These are phyloP conservation scores for Phalacrocorax carbo DNA, from an alignment of 2,113 vertebrate genomes.

Conservation along the genomic window DNA sequence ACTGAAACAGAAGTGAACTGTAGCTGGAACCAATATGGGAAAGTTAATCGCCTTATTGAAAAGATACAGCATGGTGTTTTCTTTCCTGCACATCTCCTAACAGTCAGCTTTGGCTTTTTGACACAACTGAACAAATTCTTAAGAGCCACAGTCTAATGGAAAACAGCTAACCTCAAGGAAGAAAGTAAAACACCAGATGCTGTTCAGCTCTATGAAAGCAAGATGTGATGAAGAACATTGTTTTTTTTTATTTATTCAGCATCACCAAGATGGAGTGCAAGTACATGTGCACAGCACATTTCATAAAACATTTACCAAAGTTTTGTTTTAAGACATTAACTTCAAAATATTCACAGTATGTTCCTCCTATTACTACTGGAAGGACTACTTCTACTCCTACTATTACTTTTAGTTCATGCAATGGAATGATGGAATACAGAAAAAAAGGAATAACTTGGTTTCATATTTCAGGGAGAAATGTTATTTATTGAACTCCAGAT, in stretches of 20 bases:
- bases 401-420: neutral
- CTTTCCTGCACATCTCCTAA: neutral
- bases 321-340: neutral
- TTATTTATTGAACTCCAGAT: neutral
- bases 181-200: constrained; percentile 3
- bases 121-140: constrained; percentile 2
- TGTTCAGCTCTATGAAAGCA: neutral
- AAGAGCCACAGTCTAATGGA: constrained; percentile 9
- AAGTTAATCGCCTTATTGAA: neutral
- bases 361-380: neutral
- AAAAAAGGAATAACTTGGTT: neutral
- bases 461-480: neutral
- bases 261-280: neutral
- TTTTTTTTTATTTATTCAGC: neutral
- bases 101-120: neutral
- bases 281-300: neutral
- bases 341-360: neutral
- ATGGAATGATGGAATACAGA: neutral
- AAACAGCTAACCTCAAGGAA: constrained; percentile 3
- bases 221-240: neutral
- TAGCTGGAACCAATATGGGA: neutral
- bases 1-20: neutral
- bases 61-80: neutral
- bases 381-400: neutral
- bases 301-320: neutral